Evolutionary conservation across 2,888 invertebrate genomes (phyloP), one percentile per base, ranked within the genome.

Genomic region (Dryococelus australis): DNA sequence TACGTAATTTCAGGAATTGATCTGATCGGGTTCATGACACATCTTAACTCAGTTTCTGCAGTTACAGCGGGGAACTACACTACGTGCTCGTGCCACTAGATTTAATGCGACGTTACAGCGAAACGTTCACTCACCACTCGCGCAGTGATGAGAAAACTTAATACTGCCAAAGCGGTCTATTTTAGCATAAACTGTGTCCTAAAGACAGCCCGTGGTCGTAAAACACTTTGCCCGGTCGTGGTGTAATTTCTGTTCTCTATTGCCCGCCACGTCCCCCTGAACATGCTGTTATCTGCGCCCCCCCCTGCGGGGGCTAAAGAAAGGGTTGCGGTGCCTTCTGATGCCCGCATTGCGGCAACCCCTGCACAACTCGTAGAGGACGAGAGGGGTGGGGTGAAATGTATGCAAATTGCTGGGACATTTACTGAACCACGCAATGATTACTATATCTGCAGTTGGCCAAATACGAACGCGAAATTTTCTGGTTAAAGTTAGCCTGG

Each of bases 341-440:
- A 65, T 65, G 24, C 16, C 65, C 16, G 65, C 65, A 65, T 12
- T 65, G 65, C 65, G 65, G 65, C 24, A 24, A 20, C 20, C 65
- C 65, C 24, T 65, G 20, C 20, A 13, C 65, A 13, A 24, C 65
- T 47, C 12, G 47, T 47, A 47, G 16, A 24, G 24, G 65, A 16
- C n/a, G 65, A 65, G 65, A 16, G 65, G 24, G 65, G 65, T 16
- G 16, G 65, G 65, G 12, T 47, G 47, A 65, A 65, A 65, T 65
- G 65, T 65, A 65, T 65, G 65, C 65, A 65, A 65, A 65, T 65
- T 65, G 65, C 65, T 12, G 65, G 65, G 65, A 24, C 65, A 65
- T 65, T 65, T 65, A 65, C 65, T 16, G 65, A 65, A 65, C 65
- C 65, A 65, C 65, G 20, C 65, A 5, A 24, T 65, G 65, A 65